Evolutionary conservation across 2,888 invertebrate genomes (phyloP), one percentile per base, ranked within the genome.

Genomic region (Aleiodes testaceus): DNA sequence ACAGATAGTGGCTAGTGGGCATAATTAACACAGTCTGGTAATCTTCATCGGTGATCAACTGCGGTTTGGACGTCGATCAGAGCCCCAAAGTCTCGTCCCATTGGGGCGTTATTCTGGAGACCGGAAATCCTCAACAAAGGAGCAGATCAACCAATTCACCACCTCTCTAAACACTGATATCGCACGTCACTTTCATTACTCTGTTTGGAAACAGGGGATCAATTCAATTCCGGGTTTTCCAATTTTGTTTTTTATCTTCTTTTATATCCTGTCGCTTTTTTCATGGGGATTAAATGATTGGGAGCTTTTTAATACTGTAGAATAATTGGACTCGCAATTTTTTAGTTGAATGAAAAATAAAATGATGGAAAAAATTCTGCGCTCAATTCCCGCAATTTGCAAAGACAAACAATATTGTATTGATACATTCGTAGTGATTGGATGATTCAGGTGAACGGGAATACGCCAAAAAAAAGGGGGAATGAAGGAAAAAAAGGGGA

Each of bases 61-160:
- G 42, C 42, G 42, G 36, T 59, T 59, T 36, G 18, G 36, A 42
- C 36, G 18, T 42, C 59, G 59, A 59, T 59, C 42, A 59, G 18
- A 59, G 16, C 18, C 6, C 59, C 2, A 26, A 64, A 44, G 36
- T 14, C 47, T 63, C 50, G 11, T 45, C 3, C 14, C 61, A 61
- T 63, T 66, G 18, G 66, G 66, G 53, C 52, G 30, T 71, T 61
- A 66, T 59, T 71, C 66, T 42, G 44, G 53, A 45, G 67, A 53
- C 72, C 71, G 72, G 67, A 75, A 73, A 66, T 69, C 63, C 67
- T 22, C 20, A 64, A 70, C 69, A 61, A 72, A 26, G 47, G 50
- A 22, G 14, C 50, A 49, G 53, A 66, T 69, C 66, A 75, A 68
- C 47, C 70, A 44, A 42, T n/a, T 66, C 52, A 30, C 30, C 20